phyloP scores from a whole-genome alignment of 2,888 invertebrate genomes.

The Smittia sp. region DNA sequence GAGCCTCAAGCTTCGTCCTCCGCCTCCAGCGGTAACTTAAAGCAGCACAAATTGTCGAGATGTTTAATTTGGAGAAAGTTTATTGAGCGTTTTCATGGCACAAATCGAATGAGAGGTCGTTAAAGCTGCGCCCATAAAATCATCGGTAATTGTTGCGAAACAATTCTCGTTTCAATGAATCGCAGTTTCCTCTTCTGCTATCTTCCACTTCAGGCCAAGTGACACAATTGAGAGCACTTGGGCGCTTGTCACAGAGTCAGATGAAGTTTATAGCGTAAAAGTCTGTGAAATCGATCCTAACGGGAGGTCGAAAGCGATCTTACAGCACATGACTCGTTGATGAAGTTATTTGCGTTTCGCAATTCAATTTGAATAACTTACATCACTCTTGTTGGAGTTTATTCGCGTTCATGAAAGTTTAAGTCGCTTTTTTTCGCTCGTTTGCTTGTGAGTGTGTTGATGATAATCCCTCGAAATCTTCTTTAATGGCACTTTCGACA shows the following conservation, averaged over 20 bases:
- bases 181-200: background rate
- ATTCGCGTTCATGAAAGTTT: background rate
- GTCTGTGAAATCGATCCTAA: background rate
- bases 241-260: background rate
- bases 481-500: slow-evolving; percentile 18
- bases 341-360: background rate
- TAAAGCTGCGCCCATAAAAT: background rate
- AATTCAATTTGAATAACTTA: no score
- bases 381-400: no score
- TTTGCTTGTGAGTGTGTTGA: background rate
- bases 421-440: background rate
- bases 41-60: no score
- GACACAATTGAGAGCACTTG: slow-evolving; percentile 8
- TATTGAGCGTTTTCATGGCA: slow-evolving; percentile 9
- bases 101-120: background rate
- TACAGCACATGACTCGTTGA: no score
- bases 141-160: slow-evolving; percentile 1
- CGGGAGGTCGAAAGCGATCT: background rate
- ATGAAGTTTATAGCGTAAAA: background rate
- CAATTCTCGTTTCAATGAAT: slow-evolving; percentile 18
- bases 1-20: background rate
- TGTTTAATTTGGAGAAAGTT: no score
- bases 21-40: background rate
- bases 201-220: background rate
- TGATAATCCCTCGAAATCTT: slow-evolving; percentile 3